Evolutionary conservation across 2,113 vertebrate genomes (phyloP), one percentile per base, ranked within the genome.

Genomic region (Coryphaenoides rupestris): DNA sequence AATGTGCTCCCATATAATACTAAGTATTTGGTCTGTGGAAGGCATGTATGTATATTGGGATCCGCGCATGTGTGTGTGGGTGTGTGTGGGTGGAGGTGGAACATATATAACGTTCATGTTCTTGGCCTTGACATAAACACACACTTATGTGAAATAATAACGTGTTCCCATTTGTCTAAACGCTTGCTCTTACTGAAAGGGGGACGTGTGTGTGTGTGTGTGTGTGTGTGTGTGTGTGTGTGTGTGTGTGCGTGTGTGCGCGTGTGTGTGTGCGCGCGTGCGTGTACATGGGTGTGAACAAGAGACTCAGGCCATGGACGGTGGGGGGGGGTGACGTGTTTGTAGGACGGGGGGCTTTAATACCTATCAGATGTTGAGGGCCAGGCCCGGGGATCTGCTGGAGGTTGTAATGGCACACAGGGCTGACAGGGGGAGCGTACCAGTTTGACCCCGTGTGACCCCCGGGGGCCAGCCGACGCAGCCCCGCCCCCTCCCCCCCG

Each of bases 311-410:
- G 33, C 33, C 9, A 40, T 40, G 33, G 33, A 12, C 33, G 33
- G 13, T 40, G 33, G 33, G 33, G 13, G 33, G 58, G 21, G 19
- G 21, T 17, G 55, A 55, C 59, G 53, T 58, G 53, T 33, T 22
- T 23, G 5, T 0, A 22, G 68, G 66, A 14, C 21, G 60, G 15
- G 66, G 58, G 69, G 78, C 66, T 40, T 9, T 89, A 88, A 89
- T 82, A 77, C 80, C 74, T 73, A 62, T 90, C 86, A 89, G 83
- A 86, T 89, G 87, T 86, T 61, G 62, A 68, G 63, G 56, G 33
- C 74, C 68, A 46, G 33, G 33, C 47, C 23, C 60, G 60, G 60
- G 71, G 55, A 70, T 58, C 28, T 67, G 67, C 67, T 60, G 54
- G 45, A 60, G 58, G 65, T 61, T 71, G 78, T 77, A 66, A 59